Evolutionary conservation across 2,113 vertebrate species (phyloP).

Genomic region (Cnemophilus loriae): DNA sequence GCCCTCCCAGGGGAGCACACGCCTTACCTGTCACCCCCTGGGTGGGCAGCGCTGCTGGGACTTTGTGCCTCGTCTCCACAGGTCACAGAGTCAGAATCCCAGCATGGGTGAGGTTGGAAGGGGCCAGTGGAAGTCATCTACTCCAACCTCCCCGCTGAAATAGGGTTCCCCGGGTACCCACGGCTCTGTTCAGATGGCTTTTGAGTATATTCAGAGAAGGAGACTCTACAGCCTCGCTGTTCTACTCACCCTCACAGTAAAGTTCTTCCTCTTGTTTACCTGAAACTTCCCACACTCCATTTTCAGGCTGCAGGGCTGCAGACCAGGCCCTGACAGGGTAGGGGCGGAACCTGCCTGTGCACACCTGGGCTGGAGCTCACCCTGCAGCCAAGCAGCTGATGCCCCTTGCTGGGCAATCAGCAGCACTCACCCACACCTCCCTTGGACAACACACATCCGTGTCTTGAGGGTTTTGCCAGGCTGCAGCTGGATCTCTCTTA

Average conservation of each 20-base stretch:
- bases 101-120: not conserved
- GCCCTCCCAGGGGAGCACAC: not conserved
- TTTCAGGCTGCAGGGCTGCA: not conserved
- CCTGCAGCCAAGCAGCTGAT: not conserved
- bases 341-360: rapidly evolving
- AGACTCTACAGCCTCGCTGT: not conserved
- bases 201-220: not conserved
- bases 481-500: not conserved
- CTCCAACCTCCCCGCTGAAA: not conserved
- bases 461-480: not conserved
- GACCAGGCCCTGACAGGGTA: not conserved
- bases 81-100: not conserved
- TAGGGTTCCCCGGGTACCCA: not conserved
- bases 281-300: not conserved
- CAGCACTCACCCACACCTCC: not conserved
- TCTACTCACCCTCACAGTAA: not conserved
- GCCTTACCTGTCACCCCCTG: not conserved
- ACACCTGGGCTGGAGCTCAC: not conserved
- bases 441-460: rapidly evolving
- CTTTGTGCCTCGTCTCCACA: rapidly evolving
- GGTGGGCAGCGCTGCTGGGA: not conserved
- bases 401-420: not conserved
- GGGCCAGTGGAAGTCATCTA: not conserved
- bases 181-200: not conserved
- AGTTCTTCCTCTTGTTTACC: not conserved